Conservation (phyloP, 2,113 vertebrate genomes). For the Thalassarche chlororhynchos region DNA sequence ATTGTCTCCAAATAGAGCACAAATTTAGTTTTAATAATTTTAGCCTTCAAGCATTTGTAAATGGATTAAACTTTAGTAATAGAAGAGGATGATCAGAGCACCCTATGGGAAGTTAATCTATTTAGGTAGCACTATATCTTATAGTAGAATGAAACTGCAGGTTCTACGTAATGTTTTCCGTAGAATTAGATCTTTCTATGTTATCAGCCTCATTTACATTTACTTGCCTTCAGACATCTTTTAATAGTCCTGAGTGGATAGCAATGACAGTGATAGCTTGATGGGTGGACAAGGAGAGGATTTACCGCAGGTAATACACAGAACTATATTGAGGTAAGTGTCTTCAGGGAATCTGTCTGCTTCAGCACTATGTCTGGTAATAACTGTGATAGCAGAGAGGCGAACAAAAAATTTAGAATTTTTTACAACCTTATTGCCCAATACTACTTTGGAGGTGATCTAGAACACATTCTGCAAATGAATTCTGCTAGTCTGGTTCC, state of each 20-base stretch:
- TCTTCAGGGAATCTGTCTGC: neutral
- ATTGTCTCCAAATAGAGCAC: neutral
- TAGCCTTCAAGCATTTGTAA: neutral
- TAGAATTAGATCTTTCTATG: neutral
- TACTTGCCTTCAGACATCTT: neutral
- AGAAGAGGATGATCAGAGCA: neutral
- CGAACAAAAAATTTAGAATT: neutral
- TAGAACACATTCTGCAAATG: neutral
- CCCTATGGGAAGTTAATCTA: neutral
- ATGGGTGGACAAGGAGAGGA: neutral
- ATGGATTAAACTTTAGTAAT: neutral
- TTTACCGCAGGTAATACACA: neutral
- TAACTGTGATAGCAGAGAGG: neutral
- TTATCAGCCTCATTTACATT: neutral
- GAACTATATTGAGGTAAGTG: neutral
- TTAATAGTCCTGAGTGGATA: neutral
- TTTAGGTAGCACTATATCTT: neutral
- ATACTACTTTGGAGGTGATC: neutral
- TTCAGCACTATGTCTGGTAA: neutral
- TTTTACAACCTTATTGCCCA: neutral
- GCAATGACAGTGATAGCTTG: neutral
- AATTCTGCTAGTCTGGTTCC: neutral
- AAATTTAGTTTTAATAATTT: neutral
- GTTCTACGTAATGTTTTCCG: neutral
- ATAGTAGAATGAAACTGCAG: neutral